phyloP scores from a whole-genome alignment of 2,797 vertebrate genomes.

The Oryzias dopingdopingensis region DNA sequence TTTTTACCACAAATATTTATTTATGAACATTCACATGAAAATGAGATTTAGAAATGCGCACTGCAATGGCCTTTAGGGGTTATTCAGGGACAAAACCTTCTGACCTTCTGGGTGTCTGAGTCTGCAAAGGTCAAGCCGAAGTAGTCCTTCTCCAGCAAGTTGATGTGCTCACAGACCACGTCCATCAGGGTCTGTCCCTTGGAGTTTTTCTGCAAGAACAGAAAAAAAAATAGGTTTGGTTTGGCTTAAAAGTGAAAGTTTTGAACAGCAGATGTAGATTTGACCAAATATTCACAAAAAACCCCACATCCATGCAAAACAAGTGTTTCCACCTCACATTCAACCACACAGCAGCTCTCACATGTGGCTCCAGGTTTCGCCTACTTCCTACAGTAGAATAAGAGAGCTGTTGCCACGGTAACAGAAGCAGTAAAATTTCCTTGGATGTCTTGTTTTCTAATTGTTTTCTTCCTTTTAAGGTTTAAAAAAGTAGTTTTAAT shows the following conservation, averaged over 20 bases:
- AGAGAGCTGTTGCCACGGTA: constrained; percentile 74
- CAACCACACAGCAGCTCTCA: constrained; percentile 15
- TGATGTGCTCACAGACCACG: constrained; percentile 92
- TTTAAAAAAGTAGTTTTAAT: constrained; percentile 35
- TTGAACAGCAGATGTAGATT: background rate
- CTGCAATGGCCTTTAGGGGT: background rate
- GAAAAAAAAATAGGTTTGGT: constrained; percentile 23
- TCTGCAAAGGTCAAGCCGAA: constrained; percentile 93
- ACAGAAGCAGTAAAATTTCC: constrained; percentile 64
- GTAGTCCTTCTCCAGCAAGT: constrained; percentile 97
- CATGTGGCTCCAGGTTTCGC: constrained; percentile 21
- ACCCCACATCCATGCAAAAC: background rate
- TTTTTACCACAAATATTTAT: no score
- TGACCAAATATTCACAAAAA: no score
- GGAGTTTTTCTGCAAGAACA: constrained; percentile 86
- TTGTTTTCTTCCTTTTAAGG: constrained; percentile 43
- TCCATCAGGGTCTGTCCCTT: constrained; percentile 91
- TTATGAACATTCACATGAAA: no score
- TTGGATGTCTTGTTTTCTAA: constrained; percentile 46
- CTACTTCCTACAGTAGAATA: constrained; percentile 50
- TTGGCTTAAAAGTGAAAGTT: background rate
- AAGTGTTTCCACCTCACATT: constrained; percentile 7
- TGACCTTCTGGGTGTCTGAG: constrained; percentile 94
- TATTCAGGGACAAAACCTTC: constrained; percentile 25
- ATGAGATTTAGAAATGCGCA: no score